Conservation (phyloP, 2,888 invertebrate genomes). For the Tiliacea citrago region DNA sequence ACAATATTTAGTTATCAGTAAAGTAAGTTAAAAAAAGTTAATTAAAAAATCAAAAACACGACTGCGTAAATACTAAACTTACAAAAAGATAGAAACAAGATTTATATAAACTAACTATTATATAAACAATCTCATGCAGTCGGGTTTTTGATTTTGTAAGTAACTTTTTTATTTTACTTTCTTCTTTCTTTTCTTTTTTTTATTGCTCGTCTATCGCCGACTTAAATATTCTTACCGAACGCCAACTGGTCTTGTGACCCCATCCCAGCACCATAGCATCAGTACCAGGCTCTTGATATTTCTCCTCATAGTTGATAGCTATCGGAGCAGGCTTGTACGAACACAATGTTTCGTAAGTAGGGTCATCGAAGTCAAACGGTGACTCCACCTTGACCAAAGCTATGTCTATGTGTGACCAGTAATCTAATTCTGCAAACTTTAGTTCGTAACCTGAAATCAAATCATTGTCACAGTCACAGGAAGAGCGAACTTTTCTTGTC, state of each 20-base stretch:
- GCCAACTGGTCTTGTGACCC: constrained; percentile 67
- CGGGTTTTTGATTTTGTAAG: too few relatives aligned
- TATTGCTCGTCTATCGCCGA: too few relatives aligned
- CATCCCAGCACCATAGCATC: constrained; percentile 71
- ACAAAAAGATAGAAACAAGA: too few relatives aligned
- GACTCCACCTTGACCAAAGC: constrained; percentile 75
- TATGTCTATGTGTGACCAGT: constrained; percentile 77
- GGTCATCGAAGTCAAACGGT: constrained; percentile 64
- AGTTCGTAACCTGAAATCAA: constrained; percentile 71
- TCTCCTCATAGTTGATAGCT: constrained; percentile 67
- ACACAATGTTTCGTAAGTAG: constrained; percentile 45
- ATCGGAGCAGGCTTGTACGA: constrained; percentile 69
- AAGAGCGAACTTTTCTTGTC: too few relatives aligned
- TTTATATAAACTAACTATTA: too few relatives aligned
- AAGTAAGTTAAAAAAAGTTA: too few relatives aligned
- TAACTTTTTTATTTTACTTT: too few relatives aligned
- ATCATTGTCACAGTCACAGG: not conserved
- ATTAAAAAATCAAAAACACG: too few relatives aligned
- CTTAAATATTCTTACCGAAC: constrained; percentile 65
- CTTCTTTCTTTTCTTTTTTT: too few relatives aligned
- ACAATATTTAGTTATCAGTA: too few relatives aligned
- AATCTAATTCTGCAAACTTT: constrained; percentile 67
- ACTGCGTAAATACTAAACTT: too few relatives aligned
- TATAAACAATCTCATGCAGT: too few relatives aligned
- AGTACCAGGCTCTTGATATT: constrained; percentile 61